Evolutionary conservation across 2,888 invertebrate genomes (phyloP).

Genomic region (Listrodromus nycthemerus): DNA sequence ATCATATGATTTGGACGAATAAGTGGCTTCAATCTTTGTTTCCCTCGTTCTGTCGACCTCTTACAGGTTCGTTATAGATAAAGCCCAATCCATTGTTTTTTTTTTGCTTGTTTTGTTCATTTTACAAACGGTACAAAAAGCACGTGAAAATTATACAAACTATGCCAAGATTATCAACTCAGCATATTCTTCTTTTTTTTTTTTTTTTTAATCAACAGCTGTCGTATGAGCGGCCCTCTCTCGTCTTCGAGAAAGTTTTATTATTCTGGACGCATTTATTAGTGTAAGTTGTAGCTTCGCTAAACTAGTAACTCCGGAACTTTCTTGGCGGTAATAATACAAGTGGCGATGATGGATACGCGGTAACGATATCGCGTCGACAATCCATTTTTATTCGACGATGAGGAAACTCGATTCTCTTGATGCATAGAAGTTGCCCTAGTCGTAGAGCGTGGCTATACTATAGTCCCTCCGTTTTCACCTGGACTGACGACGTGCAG

Average conservation of each 20-base stretch:
- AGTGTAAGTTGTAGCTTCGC: constrained; percentile 36
- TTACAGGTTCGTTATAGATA: constrained; percentile 42
- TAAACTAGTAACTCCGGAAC: constrained; percentile 36
- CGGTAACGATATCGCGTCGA: constrained; percentile 20
- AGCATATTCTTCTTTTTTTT: constrained; percentile 48
- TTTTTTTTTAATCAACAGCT: neutral
- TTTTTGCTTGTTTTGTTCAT: constrained; percentile 40
- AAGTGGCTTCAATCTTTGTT: constrained; percentile 54
- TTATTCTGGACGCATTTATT: constrained; percentile 29
- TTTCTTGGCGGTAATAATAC: constrained; percentile 50
- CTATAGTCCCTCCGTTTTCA: constrained; percentile 81
- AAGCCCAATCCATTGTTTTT: constrained; percentile 39
- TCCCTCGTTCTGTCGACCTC: constrained; percentile 19
- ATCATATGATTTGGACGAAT: constrained; percentile 65
- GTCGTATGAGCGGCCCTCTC: constrained; percentile 22
- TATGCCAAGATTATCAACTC: constrained; percentile 54
- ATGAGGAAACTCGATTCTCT: constrained; percentile 44
- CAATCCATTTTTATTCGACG: constrained; percentile 37
- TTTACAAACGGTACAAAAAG: constrained; percentile 69
- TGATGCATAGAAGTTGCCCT: constrained; percentile 62
- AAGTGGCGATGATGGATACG: constrained; percentile 17
- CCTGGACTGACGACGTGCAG: constrained; percentile 80
- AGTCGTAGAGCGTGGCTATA: constrained; percentile 77
- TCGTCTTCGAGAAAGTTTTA: constrained; percentile 24
- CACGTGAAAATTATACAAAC: constrained; percentile 67